phyloP scores from a whole-genome alignment of 2,797 vertebrate genomes.

The Gymnoscopelus microlampas region DNA sequence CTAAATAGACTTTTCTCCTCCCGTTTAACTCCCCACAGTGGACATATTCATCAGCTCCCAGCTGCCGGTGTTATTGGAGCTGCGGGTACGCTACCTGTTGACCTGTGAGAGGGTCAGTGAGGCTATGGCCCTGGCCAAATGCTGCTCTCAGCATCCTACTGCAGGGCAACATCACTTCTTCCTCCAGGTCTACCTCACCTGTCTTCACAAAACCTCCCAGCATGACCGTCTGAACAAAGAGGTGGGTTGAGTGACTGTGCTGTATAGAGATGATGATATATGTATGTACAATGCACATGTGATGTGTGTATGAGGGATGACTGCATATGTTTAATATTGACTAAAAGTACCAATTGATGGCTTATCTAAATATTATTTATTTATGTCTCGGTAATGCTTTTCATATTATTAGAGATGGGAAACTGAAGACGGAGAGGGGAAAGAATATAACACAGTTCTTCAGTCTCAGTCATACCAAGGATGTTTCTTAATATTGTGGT shows the following conservation, averaged over 20 bases:
- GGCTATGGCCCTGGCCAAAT: conserved; percentile 92
- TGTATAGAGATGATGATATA: too few relatives aligned
- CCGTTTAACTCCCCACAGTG: conserved; percentile 78
- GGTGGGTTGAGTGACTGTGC: conserved; percentile 74
- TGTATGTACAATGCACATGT: too few relatives aligned
- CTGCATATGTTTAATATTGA: too few relatives aligned
- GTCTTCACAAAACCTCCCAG: conserved; percentile 90
- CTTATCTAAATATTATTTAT: too few relatives aligned
- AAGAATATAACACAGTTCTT: too few relatives aligned
- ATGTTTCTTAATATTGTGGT: too few relatives aligned
- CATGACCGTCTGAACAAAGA: conserved; percentile 88
- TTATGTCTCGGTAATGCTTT: too few relatives aligned
- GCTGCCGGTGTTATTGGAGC: conserved; percentile 93
- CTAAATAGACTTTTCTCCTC: neutral
- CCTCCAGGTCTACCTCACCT: conserved; percentile 96
- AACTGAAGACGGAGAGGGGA: too few relatives aligned
- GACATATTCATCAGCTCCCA: conserved; percentile 93
- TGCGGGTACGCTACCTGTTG: conserved; percentile 95
- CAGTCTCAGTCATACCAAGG: too few relatives aligned
- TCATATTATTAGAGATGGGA: too few relatives aligned
- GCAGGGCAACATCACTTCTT: conserved; percentile 93
- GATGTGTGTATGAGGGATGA: too few relatives aligned
- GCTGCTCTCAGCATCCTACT: conserved; percentile 88
- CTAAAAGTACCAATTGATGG: too few relatives aligned
- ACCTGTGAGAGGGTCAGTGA: conserved; percentile 90